Conservation (phyloP, 2,888 invertebrate species). For the Eudemis profundana region DNA sequence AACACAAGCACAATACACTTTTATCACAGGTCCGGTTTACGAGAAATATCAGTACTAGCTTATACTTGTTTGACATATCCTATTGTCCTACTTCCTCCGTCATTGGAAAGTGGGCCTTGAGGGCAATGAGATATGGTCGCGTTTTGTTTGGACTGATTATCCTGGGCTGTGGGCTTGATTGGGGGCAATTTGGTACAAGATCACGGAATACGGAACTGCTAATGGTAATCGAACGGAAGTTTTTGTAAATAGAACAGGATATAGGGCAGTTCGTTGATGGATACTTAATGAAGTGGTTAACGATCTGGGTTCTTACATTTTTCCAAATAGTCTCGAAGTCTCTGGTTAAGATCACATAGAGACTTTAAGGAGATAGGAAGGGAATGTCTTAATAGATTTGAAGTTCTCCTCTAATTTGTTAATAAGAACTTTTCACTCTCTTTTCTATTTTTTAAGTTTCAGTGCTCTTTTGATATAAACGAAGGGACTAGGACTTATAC, state of each 20-base stretch:
- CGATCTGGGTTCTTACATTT: too few species aligned
- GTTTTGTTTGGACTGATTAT: not conserved
- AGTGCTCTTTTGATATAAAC: too few species aligned
- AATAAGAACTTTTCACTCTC: too few species aligned
- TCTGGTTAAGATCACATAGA: not conserved
- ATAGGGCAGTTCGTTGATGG: not conserved
- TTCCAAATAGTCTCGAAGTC: not conserved
- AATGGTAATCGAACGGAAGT: slow-evolving; percentile 3
- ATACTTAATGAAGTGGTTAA: not conserved
- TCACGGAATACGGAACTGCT: slow-evolving; percentile 21
- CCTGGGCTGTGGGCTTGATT: slow-evolving; percentile 5
- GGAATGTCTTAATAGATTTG: too few species aligned
- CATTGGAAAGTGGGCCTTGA: slow-evolving; percentile 12
- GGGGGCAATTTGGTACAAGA: slow-evolving; percentile 22
- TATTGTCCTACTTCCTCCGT: slow-evolving; percentile 32
- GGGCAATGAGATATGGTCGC: not conserved
- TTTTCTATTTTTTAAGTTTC: too few species aligned
- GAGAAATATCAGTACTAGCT: slow-evolving; percentile 20
- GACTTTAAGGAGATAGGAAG: too few species aligned
- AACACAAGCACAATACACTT: slow-evolving; percentile 28
- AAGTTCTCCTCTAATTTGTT: too few species aligned
- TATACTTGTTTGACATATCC: slow-evolving; percentile 36
- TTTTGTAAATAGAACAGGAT: slow-evolving; percentile 20
- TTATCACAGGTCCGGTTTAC: slow-evolving; percentile 30
- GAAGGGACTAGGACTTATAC: too few species aligned